Conservation (phyloP, 2,797 vertebrate genomes). For the Tragopan temminckii region DNA sequence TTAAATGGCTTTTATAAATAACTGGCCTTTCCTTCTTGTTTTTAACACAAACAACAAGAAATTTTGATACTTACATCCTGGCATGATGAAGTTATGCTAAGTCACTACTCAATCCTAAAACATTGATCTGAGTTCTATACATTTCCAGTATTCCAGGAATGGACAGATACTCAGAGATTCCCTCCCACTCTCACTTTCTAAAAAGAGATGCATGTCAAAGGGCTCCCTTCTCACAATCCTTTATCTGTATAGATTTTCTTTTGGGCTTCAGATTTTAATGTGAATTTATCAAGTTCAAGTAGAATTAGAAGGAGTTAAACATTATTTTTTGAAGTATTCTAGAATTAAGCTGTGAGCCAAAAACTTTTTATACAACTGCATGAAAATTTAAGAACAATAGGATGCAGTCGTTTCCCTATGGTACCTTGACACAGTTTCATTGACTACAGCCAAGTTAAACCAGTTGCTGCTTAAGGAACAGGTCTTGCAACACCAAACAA, state of each 20-base stretch:
- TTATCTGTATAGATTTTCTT: not conserved
- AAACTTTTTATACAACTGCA: not conserved
- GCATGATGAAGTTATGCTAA: not conserved
- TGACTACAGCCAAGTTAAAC: not conserved
- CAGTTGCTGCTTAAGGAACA: not conserved
- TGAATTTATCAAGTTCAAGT: not conserved
- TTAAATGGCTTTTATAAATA: not conserved
- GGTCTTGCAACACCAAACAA: not conserved
- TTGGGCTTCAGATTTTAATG: not conserved
- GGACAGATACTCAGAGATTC: not conserved
- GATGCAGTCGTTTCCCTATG: not conserved
- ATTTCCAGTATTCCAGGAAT: not conserved
- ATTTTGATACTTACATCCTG: accelerated
- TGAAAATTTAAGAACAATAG: not conserved
- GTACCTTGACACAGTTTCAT: not conserved
- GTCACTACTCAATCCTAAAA: not conserved
- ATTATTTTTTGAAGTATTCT: not conserved
- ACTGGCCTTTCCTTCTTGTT: not conserved
- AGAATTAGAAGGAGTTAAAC: not conserved
- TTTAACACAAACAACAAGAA: not conserved
- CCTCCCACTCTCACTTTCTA: not conserved
- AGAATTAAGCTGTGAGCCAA: not conserved
- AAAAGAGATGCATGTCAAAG: not conserved
- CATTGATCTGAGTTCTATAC: accelerated
- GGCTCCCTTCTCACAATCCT: not conserved